These are phyloP conservation scores for Thysanoteuthis rhombus DNA, from an alignment of 2,888 invertebrate genomes.

Conservation along the genomic window DNA sequence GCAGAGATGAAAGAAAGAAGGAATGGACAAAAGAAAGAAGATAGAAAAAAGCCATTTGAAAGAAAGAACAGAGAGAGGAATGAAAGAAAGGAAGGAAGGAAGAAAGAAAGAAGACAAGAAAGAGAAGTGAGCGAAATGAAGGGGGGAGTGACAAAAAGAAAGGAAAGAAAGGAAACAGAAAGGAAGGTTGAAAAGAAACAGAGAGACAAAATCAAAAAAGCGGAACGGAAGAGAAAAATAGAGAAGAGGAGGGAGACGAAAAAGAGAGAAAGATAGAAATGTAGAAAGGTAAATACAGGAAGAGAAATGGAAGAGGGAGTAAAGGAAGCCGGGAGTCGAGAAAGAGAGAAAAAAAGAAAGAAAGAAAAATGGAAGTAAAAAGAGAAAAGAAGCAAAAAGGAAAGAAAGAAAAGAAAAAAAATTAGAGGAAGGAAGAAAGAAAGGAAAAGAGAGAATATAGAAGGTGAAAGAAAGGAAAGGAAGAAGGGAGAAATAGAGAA, in stretches of 20 bases:
- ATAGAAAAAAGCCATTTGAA: not conserved
- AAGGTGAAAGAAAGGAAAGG: too few relatives aligned
- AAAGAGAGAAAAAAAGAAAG: not conserved
- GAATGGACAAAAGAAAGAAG: not conserved
- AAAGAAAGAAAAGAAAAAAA: too few relatives aligned
- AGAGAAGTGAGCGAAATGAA: not conserved
- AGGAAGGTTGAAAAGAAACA: too few relatives aligned
- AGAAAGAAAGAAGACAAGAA: not conserved
- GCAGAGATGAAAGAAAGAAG: not conserved
- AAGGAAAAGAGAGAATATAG: too few relatives aligned
- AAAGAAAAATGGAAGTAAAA: not conserved
- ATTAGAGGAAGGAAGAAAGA: too few relatives aligned
- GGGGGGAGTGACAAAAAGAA: not conserved
- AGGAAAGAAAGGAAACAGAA: not conserved
- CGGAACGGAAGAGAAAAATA: too few relatives aligned
- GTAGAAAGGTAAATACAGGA: accelerated
- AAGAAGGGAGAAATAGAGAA: too few relatives aligned
- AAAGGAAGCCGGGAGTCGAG: not conserved
- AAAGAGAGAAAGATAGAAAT: not conserved
- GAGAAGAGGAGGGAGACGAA: not conserved
- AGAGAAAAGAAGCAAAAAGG: not conserved
- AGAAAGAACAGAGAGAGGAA: not conserved
- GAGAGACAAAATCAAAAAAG: too few relatives aligned
- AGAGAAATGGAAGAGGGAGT: not conserved
- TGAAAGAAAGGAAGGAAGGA: not conserved